Conservation (phyloP, 1,140 invertebrate species). For the Fopius arisanus region DNA sequence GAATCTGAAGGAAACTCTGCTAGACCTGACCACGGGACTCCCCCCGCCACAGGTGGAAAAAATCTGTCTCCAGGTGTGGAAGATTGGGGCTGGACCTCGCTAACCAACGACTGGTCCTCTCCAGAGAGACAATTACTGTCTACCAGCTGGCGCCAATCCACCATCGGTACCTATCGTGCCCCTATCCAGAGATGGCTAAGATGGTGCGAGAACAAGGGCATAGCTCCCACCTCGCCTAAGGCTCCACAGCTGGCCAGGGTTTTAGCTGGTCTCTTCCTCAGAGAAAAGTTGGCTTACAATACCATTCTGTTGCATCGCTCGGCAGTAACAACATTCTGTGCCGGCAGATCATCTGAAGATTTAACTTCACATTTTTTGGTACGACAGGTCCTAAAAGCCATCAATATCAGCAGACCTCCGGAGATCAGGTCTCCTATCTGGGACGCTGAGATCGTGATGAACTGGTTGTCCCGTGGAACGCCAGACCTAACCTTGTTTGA, state of each 20-base stretch:
- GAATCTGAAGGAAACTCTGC: not conserved
- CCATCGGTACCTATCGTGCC: slow-evolving; percentile 8
- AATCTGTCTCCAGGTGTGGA: not conserved
- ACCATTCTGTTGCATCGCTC: slow-evolving; percentile 51
- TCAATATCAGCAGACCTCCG: not conserved
- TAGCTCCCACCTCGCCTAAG: slow-evolving; percentile 31
- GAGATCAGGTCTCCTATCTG: slow-evolving; percentile 19
- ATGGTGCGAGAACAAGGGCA: slow-evolving; percentile 34
- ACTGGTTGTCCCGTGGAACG: slow-evolving; percentile 13
- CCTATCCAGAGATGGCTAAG: slow-evolving; percentile 38
- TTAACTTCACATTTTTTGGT: slow-evolving; percentile 12
- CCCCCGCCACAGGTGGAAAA: not conserved
- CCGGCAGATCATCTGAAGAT: not conserved
- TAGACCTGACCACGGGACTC: not conserved
- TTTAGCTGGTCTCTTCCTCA: slow-evolving; percentile 28
- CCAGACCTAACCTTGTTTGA: slow-evolving; percentile 28
- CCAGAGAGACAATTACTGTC: not conserved
- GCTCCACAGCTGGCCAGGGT: slow-evolving; percentile 26
- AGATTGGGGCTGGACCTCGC: slow-evolving; percentile 8
- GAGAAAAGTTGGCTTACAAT: slow-evolving; percentile 32
- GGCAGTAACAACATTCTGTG: slow-evolving; percentile 43
- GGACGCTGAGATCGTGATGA: slow-evolving; percentile 16
- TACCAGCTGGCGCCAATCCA: not conserved
- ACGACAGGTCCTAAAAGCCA: slow-evolving; percentile 20
- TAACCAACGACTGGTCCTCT: slow-evolving; percentile 23